Percentiles rank a stretch among this genome's conserved stretches.
Conservation (phyloP, 2,888 invertebrate genomes). For the Trachelus troglodyta region DNA sequence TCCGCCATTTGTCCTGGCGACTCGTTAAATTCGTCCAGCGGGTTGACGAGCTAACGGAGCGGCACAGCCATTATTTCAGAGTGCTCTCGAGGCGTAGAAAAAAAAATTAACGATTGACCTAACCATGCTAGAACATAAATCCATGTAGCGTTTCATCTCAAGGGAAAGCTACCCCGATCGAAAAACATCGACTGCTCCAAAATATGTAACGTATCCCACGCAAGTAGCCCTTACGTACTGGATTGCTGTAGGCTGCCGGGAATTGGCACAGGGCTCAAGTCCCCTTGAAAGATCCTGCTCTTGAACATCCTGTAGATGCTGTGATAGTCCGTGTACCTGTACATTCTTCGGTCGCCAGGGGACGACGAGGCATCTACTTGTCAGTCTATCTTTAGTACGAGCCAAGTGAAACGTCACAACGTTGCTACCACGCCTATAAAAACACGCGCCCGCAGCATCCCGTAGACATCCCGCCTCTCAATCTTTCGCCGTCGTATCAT, state of each 20-base stretch:
- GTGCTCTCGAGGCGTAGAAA: not conserved
- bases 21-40: not conserved
- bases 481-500: slow-evolving; percentile 1
- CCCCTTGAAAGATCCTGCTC: slow-evolving; percentile 58
- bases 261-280: slow-evolving; percentile 54
- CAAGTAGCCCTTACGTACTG: slow-evolving; percentile 45
- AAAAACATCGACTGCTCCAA: not conserved
- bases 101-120: not conserved
- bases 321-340: slow-evolving; percentile 44
- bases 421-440: slow-evolving; percentile 1
- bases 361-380: not conserved
- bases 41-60: not conserved
- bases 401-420: not conserved
- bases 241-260: slow-evolving; percentile 53
- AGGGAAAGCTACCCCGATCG: not conserved
- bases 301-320: slow-evolving; percentile 56
- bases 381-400: slow-evolving; percentile 8
- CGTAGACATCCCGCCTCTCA: not conserved
- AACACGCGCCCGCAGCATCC: slow-evolving; percentile 4
- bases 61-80: not conserved
- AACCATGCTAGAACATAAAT: not conserved
- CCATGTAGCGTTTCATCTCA: not conserved
- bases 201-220: not conserved
- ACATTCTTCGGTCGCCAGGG: slow-evolving; percentile 33
- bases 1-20: not conserved